phyloP scores from a whole-genome alignment of 2,113 vertebrate species.

The Vombatus ursinus region DNA sequence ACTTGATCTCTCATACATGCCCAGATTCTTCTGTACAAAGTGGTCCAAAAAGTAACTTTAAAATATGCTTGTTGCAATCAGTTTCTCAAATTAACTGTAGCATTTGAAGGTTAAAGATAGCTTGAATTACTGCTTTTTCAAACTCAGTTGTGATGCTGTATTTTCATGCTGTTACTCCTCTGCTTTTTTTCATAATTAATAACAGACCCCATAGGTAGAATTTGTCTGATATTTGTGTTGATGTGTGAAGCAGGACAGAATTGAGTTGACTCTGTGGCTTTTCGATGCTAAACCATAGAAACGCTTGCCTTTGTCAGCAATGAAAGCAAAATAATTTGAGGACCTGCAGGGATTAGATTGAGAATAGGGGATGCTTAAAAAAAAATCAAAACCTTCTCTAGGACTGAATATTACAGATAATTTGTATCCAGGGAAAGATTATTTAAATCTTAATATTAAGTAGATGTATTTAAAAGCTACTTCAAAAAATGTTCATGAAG shows the following conservation, averaged over 20 bases:
- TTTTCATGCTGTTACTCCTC: constrained; percentile 65
- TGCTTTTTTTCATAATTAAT: constrained; percentile 54
- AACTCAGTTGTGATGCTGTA: constrained; percentile 70
- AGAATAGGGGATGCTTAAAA: background rate
- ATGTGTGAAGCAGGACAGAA: constrained; percentile 70
- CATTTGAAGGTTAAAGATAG: constrained; percentile 66
- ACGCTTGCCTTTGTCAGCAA: constrained; percentile 60
- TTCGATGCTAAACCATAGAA: constrained; percentile 55
- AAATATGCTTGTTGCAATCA: constrained; percentile 68
- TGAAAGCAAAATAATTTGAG: constrained; percentile 12
- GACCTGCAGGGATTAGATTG: constrained; percentile 14
- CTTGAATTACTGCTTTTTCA: constrained; percentile 59
- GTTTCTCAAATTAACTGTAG: constrained; percentile 62
- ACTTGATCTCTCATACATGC: background rate
- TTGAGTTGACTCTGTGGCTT: constrained; percentile 52
- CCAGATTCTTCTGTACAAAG: constrained; percentile 32
- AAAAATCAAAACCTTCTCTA: constrained; percentile 38
- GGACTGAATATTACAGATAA: background rate
- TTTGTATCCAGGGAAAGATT: constrained; percentile 26
- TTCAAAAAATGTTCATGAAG: constrained; percentile 7
- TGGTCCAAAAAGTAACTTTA: constrained; percentile 43
- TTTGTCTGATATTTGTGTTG: constrained; percentile 73
- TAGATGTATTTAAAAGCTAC: constrained; percentile 9
- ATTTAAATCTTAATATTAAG: constrained; percentile 22
- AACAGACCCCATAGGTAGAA: constrained; percentile 67